Conservation (phyloP, 92 coral and sea anemone species). For the Siderastrea siderea region DNA sequence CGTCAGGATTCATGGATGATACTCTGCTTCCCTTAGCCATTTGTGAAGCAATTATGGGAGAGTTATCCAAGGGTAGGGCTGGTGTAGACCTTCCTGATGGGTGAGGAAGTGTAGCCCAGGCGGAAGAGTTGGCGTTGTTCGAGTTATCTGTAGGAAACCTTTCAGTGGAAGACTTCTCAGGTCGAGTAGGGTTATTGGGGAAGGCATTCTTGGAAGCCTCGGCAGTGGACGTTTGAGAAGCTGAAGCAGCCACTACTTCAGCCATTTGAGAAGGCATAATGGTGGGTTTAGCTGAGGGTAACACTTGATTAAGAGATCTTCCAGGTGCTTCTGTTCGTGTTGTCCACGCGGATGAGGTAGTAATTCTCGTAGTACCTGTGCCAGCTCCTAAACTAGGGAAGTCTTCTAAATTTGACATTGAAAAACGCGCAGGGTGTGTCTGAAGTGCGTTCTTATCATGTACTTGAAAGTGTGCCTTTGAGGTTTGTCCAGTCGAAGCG, state of each 20-base stretch:
- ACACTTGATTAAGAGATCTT: neutral
- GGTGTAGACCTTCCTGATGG: neutral
- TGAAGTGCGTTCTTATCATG: neutral
- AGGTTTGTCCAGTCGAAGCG: neutral
- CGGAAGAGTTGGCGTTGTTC: neutral
- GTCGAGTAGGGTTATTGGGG: neutral
- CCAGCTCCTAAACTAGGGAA: constrained; percentile 7
- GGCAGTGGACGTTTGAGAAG: neutral
- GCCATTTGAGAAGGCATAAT: neutral
- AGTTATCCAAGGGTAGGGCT: neutral
- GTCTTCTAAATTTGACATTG: neutral
- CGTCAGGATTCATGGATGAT: neutral
- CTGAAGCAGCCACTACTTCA: neutral
- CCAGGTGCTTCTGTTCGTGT: neutral
- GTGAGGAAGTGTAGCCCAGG: neutral
- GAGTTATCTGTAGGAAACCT: neutral
- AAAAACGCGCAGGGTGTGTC: neutral
- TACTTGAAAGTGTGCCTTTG: neutral
- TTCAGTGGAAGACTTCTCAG: neutral
- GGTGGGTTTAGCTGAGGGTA: neutral
- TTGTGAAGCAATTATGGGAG: neutral
- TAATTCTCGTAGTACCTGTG: neutral
- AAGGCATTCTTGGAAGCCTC: neutral
- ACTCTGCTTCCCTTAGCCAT: neutral
- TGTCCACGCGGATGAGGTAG: neutral